Evolutionary conservation across 2,888 invertebrate genomes (phyloP), one percentile per base, ranked within the genome.

Genomic region (Drosophila prostipennis): DNA sequence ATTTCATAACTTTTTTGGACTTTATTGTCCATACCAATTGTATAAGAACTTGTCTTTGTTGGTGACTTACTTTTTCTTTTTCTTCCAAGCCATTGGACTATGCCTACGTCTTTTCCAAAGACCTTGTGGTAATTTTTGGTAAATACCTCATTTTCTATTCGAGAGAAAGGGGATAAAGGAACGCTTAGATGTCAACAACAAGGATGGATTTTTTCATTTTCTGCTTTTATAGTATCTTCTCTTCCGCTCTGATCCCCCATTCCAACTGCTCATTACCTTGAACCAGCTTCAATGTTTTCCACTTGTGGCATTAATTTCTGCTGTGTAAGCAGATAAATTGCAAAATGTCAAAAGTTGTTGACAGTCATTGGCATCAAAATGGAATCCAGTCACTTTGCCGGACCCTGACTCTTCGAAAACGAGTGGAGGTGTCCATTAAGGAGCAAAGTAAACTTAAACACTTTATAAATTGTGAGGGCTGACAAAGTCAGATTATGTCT

Each of bases 261-360:
- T 13, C 16, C n/a, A 29, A 34, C 32, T 40, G 43, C 61, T 61
- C 63, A 64, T 67, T 67, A 67, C 65, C 54, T 67, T 48, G 54
- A 67, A 19, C 46, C 40, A 37, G 59, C 70, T 59, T 54, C 37
- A 59, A 70, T 70, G 54, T 55, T 72, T 65, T 59, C 56, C 86
- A 78, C 72, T 83, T 80, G 73, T 84, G 76, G 83, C 81, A 84
- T 83, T 83, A 87, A 84, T 87, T 87, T 87, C 57, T 84, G 83
- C 87, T 81, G 73, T 76, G 87, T 84, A 79, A 84, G 83, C 87
- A 87, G 87, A 84, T 84, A 84, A 81, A 84, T 84, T 87, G 70
- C 82, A 76, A 81, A 84, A 81, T 78, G 69, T 75, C 75, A 76
- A 56, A 55, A 76, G 71, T 76, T 76, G 64, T 71, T 76, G 82